Conservation (phyloP, 2,797 vertebrate genomes). For the Acanthurus lineatus region DNA sequence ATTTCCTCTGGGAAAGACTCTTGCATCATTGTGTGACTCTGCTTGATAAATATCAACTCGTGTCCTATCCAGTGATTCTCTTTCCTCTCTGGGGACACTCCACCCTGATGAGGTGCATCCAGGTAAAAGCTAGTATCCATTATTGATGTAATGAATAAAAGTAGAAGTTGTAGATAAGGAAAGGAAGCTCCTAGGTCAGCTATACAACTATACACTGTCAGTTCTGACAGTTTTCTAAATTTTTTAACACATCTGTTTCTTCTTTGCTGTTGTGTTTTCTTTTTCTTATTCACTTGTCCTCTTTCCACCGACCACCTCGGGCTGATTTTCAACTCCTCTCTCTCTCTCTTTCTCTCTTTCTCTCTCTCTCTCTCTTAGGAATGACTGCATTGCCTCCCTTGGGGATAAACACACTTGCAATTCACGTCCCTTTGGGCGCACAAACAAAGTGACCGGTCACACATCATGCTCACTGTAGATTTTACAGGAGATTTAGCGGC, state of each 20-base stretch:
- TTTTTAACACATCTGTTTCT: neutral
- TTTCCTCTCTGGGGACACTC: slow-evolving; percentile 18
- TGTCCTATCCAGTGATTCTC: slow-evolving; percentile 22
- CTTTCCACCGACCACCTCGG: neutral
- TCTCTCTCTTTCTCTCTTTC: neutral
- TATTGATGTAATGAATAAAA: slow-evolving; percentile 22
- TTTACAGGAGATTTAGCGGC: slow-evolving; percentile 43
- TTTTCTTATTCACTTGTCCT: neutral
- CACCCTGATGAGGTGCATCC: slow-evolving; percentile 17
- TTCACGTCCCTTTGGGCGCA: slow-evolving; percentile 37
- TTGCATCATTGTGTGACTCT: slow-evolving; percentile 25
- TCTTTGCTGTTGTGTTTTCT: neutral
- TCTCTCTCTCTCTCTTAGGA: slow-evolving; percentile 23
- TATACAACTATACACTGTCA: too few species aligned
- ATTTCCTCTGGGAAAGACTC: slow-evolving; percentile 50
- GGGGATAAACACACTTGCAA: slow-evolving; percentile 57
- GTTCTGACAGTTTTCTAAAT: too few species aligned
- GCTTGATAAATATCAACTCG: slow-evolving; percentile 51
- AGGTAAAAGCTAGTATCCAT: slow-evolving; percentile 14
- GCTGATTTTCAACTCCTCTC: neutral
- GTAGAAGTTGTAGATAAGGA: neutral
- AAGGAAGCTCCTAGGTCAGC: neutral
- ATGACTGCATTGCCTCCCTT: slow-evolving; percentile 39
- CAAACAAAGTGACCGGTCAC: slow-evolving; percentile 57
- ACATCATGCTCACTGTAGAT: slow-evolving; percentile 46